phyloP scores from a whole-genome alignment of 1,140 invertebrate genomes.

The Hyposmocoma kahamanoa region DNA sequence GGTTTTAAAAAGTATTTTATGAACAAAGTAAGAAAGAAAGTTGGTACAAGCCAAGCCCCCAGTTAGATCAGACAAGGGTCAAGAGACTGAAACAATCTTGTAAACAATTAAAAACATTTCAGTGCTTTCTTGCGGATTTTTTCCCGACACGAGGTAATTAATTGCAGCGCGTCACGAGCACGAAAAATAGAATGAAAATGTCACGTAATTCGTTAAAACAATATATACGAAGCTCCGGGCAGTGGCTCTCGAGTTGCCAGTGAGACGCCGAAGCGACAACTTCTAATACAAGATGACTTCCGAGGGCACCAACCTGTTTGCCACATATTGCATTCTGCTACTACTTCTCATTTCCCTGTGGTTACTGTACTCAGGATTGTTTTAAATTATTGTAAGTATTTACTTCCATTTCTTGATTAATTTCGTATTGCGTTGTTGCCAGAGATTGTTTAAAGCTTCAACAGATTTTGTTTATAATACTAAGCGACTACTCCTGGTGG shows the following conservation, averaged over 20 bases:
- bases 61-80: neutral
- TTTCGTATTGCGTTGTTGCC: no score
- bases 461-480: no score
- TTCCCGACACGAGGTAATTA: slow-evolving; percentile 41
- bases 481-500: no score
- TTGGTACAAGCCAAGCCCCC: no score
- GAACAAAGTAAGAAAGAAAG: no score
- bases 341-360: slow-evolving; percentile 50
- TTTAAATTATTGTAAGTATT: slow-evolving; percentile 48
- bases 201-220: slow-evolving; percentile 16
- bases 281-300: slow-evolving; percentile 35
- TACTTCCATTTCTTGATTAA: neutral
- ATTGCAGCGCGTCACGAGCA: slow-evolving; percentile 40
- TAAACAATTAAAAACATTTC: neutral
- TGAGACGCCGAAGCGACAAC: slow-evolving; percentile 22
- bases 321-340: slow-evolving; percentile 54
- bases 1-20: no score
- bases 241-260: slow-evolving; percentile 26
- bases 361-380: slow-evolving; percentile 57
- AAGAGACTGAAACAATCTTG: neutral
- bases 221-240: neutral
- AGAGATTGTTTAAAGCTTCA: no score
- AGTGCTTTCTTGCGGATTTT: slow-evolving; percentile 10
- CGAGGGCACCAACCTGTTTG: slow-evolving; percentile 51
- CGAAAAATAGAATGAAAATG: slow-evolving; percentile 45